phyloP scores from a whole-genome alignment of 2,888 invertebrate genomes.

The Atethmia centrago region DNA sequence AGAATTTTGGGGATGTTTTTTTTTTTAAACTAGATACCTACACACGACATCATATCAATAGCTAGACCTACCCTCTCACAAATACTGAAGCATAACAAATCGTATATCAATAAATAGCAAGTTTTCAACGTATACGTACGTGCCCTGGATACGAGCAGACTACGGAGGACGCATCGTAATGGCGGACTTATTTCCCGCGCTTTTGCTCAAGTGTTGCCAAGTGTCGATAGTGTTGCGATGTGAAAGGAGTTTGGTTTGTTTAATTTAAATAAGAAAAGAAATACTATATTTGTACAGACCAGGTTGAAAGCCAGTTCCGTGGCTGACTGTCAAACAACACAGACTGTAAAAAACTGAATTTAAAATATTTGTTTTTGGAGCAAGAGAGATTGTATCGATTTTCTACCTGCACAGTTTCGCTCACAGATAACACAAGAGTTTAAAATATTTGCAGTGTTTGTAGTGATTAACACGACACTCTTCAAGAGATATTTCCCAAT shows the following conservation, averaged over 20 bases:
- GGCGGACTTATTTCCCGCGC: constrained; percentile 79
- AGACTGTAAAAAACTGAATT: too few relatives aligned
- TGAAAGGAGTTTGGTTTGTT: constrained; percentile 6
- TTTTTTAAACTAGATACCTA: too few relatives aligned
- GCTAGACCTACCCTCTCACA: constrained; percentile 4
- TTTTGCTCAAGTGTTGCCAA: constrained; percentile 61
- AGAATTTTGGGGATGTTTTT: too few relatives aligned
- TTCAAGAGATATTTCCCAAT: too few relatives aligned
- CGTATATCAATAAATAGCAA: constrained; percentile 74
- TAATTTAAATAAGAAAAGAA: background rate
- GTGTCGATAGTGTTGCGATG: constrained; percentile 53
- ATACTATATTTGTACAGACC: background rate
- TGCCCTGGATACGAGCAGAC: constrained; percentile 43
- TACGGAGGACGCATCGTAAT: constrained; percentile 84
- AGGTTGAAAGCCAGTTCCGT: too few relatives aligned
- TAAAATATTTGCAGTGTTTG: too few relatives aligned
- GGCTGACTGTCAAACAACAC: too few relatives aligned
- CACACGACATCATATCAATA: background rate
- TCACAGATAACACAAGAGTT: too few relatives aligned
- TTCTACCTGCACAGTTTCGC: too few relatives aligned
- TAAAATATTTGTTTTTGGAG: too few relatives aligned
- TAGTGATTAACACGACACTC: too few relatives aligned
- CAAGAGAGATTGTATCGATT: too few relatives aligned
- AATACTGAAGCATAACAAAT: constrained; percentile 62
- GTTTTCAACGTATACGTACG: constrained; percentile 71